Percentiles rank a stretch among this genome's conserved stretches.
Evolutionary conservation across 1,140 invertebrate genomes (phyloP).

Genomic region (Drosophila kanapiae): DNA sequence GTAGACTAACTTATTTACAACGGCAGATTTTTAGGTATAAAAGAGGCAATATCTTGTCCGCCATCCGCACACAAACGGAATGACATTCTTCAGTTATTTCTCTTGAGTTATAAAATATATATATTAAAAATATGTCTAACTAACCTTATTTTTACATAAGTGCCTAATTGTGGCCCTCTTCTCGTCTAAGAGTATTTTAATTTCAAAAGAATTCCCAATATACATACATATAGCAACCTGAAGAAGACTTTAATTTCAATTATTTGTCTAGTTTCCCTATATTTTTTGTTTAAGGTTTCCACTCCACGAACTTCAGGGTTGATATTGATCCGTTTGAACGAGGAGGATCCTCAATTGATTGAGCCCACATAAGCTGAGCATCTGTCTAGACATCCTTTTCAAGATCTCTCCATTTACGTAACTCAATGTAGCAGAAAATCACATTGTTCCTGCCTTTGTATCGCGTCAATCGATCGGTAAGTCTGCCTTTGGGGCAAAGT

Average conservation of each 20-base stretch:
- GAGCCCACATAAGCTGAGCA: conserved; percentile 58
- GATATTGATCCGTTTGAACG: conserved; percentile 44
- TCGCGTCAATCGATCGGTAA: conserved; percentile 34
- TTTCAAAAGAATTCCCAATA: background rate
- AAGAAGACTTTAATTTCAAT: background rate
- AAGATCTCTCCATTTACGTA: conserved; percentile 43
- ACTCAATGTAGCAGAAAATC: conserved; percentile 74
- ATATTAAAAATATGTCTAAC: background rate
- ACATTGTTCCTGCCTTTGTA: conserved; percentile 15
- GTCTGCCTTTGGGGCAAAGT: conserved; percentile 42
- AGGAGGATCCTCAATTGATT: conserved; percentile 48
- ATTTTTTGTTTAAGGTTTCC: conserved; percentile 38
- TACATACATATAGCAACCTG: background rate
- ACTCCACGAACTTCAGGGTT: conserved; percentile 17
- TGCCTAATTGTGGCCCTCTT: background rate
- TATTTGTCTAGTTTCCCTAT: background rate
- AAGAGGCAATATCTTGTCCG: background rate
- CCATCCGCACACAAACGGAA: background rate
- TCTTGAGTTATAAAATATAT: background rate
- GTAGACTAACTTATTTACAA: too few relatives aligned
- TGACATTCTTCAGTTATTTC: background rate
- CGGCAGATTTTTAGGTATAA: too few relatives aligned
- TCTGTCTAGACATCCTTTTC: conserved; percentile 56
- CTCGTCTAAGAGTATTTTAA: background rate
- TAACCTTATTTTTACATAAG: background rate